Conservation (phyloP, 2,888 invertebrate species). For the Apodemia zela region DNA sequence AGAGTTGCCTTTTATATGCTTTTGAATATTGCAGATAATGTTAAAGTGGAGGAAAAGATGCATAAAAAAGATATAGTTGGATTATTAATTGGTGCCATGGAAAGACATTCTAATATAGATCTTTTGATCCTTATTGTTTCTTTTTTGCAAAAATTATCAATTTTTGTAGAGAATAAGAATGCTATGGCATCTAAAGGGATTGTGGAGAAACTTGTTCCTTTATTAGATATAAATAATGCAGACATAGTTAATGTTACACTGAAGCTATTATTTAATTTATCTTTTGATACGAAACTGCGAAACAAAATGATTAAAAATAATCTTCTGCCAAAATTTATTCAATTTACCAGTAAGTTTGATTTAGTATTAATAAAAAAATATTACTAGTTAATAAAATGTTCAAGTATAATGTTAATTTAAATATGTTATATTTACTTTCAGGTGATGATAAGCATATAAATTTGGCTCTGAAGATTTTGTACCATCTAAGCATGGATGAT, state of each 20-base stretch:
- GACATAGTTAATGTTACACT: constrained; percentile 91
- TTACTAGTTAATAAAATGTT: not conserved
- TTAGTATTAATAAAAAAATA: not conserved
- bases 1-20: constrained; percentile 95
- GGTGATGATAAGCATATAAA: constrained; percentile 89
- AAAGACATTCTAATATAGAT: constrained; percentile 92
- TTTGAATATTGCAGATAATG: constrained; percentile 96
- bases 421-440: constrained; percentile 45
- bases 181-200: constrained; percentile 91
- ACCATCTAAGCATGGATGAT: constrained; percentile 97
- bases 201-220: constrained; percentile 89
- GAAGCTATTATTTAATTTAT: constrained; percentile 95
- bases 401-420: not conserved
- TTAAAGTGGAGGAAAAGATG: constrained; percentile 98
- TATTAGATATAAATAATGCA: constrained; percentile 84
- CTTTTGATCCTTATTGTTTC: constrained; percentile 93
- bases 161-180: constrained; percentile 96
- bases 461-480: constrained; percentile 90
- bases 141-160: constrained; percentile 96
- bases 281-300: constrained; percentile 93
- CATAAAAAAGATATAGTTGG: constrained; percentile 94
- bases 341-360: constrained; percentile 86
- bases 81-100: constrained; percentile 92
- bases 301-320: constrained; percentile 94
- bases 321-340: constrained; percentile 93